These are phyloP conservation scores for Rattus norvegicus DNA, from an alignment of 2,113 vertebrate genomes.

Conservation along the genomic window GRCr8 NC_086039.1:18468501-18469000, in stretches of 20 bases:
- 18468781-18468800: conserved; percentile 5
- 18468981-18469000: conserved; percentile 20
- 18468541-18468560: not conserved
- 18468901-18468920: conserved; percentile 3
- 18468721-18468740: not conserved
- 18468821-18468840: not conserved
- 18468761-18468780: not conserved
- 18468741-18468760: not conserved
- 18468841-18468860: not conserved
- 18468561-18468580: not conserved
- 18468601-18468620: not conserved
- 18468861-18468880: not conserved
- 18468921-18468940: not conserved
- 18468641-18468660: not conserved
- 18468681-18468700: not conserved
- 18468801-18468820: not conserved
- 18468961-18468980: not conserved
- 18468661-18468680: not conserved
- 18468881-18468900: not conserved
- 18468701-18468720: not conserved
- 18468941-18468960: not conserved
- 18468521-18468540: not conserved
- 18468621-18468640: not conserved
- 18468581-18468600: conserved; percentile 1
- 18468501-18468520: conserved; percentile 5